Percentiles rank a stretch among this genome's conserved stretches.
Evolutionary conservation across 2,113 vertebrate genomes (phyloP).

Genomic region (Acinonyx jubatus): DNA sequence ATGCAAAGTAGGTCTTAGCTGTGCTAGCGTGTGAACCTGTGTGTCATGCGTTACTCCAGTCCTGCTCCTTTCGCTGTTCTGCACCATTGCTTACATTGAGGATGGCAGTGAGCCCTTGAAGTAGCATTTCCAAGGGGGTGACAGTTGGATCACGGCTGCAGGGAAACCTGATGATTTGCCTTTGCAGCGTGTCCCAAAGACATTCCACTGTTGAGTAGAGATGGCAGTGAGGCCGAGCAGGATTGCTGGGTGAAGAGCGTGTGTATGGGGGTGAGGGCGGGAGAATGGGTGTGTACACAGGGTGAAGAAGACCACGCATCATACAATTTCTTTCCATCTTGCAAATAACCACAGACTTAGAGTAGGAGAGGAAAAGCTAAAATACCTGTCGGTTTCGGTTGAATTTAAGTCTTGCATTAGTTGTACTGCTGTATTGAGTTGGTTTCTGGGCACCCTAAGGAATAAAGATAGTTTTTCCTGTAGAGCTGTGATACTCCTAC

Average conservation of each 20-base stretch:
- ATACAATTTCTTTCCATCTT: not conserved
- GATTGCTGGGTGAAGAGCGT: not conserved
- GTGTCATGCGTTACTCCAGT: not conserved
- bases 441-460: not conserved
- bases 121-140: not conserved
- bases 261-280: not conserved
- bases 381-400: not conserved
- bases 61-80: not conserved
- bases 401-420: not conserved
- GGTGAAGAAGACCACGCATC: not conserved
- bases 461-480: constrained; percentile 21
- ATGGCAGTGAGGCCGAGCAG: not conserved
- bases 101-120: not conserved
- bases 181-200: not conserved
- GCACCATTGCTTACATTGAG: not conserved
- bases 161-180: not conserved
- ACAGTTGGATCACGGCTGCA: not conserved
- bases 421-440: constrained; percentile 1
- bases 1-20: not conserved
- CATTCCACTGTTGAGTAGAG: not conserved
- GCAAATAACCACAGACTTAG: not conserved
- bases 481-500: constrained; percentile 24
- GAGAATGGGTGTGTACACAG: not conserved
- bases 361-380: not conserved
- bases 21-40: fast-evolving